A percentile compares a stretch with the other conserved stretches of the same genome.
These are phyloP conservation scores for Melieria omissa DNA, from an alignment of 2,888 invertebrate species.

Conservation along the genomic window DNA sequence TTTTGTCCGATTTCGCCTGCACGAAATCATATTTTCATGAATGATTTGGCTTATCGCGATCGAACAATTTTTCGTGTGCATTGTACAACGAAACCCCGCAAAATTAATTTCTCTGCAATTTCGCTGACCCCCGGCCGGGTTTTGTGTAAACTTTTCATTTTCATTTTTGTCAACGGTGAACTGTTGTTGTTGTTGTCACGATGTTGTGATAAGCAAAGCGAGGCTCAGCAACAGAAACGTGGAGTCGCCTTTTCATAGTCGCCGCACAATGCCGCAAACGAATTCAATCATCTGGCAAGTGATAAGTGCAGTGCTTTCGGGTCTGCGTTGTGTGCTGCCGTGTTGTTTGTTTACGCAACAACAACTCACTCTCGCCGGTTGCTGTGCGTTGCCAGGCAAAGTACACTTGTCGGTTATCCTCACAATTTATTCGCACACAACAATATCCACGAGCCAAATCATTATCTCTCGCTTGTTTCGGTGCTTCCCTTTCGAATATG, in stretches of 20 bases:
- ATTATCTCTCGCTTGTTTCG: no score
- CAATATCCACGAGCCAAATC: no score
- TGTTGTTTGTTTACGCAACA: no score
- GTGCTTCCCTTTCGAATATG: no score
- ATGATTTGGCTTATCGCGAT: neutral
- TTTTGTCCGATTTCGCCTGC: no score
- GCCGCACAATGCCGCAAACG: no score
- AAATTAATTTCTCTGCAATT: neutral
- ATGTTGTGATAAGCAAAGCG: constrained; percentile 14
- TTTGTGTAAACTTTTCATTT: no score
- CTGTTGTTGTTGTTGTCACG: neutral
- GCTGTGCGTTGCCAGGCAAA: constrained; percentile 3
- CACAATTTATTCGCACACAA: constrained; percentile 43
- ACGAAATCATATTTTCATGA: neutral
- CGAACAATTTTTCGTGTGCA: no score
- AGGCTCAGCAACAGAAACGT: neutral
- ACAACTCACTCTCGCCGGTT: neutral
- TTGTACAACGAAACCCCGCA: neutral
- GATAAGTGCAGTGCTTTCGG: constrained; percentile 9
- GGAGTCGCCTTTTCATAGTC: neutral
- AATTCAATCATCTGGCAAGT: constrained; percentile 3
- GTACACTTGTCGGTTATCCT: constrained; percentile 55
- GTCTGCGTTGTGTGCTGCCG: no score
- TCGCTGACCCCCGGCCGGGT: no score
- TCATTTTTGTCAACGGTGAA: no score